Conservation (phyloP, 2,888 invertebrate genomes). For the Lobophora halterata region DNA sequence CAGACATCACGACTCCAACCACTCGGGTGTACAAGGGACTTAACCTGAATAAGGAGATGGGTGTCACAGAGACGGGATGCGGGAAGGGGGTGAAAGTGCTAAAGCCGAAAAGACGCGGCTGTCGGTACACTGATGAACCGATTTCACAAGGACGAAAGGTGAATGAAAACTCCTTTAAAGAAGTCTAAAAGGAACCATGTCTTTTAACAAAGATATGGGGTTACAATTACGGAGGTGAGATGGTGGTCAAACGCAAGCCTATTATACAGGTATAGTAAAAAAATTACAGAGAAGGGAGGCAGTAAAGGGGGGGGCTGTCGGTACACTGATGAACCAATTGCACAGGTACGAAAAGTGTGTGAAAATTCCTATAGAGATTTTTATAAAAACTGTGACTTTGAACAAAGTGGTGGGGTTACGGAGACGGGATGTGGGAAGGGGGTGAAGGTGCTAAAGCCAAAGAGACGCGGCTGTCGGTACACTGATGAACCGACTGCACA, state of each 20-base stretch:
- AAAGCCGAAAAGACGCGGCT: slow-evolving; percentile 67
- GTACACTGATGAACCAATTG: too few species aligned
- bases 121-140: slow-evolving; percentile 76
- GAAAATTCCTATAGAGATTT: too few species aligned
- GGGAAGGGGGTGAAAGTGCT: slow-evolving; percentile 68
- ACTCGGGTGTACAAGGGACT: slow-evolving; percentile 48
- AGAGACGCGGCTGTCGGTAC: slow-evolving; percentile 77
- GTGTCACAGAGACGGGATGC: slow-evolving; percentile 70
- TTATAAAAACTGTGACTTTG: too few species aligned
- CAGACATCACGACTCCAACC: slow-evolving; percentile 61
- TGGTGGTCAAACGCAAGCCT: too few species aligned
- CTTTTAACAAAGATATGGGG: too few species aligned
- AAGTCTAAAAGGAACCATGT: too few species aligned
- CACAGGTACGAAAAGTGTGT: too few species aligned
- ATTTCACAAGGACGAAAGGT: slow-evolving; percentile 53
- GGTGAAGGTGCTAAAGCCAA: slow-evolving; percentile 62
- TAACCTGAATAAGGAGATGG: slow-evolving; percentile 61
- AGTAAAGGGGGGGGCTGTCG: too few species aligned
- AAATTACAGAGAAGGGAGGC: too few species aligned
- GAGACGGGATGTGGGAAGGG: slow-evolving; percentile 74
- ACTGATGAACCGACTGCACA: slow-evolving; percentile 73
- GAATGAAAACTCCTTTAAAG: too few species aligned
- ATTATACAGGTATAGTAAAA: too few species aligned
- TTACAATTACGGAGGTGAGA: too few species aligned
- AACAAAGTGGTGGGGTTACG: slow-evolving; percentile 59